Evolutionary conservation across 2,888 invertebrate genomes (phyloP).

Genomic region (Cephus pulcher): DNA sequence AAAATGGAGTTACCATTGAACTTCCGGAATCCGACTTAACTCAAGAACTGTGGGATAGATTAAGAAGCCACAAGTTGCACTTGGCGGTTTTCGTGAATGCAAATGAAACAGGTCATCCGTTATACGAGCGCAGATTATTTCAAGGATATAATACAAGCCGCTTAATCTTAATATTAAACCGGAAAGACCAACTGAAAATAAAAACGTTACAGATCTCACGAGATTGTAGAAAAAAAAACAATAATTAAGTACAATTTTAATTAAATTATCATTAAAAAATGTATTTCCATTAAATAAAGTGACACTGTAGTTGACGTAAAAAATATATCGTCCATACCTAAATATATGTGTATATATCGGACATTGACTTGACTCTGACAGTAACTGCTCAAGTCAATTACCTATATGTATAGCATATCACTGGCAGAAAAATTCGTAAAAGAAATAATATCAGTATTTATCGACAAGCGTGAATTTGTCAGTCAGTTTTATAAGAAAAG

Average conservation of each 20-base stretch:
- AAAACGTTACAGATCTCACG: background rate
- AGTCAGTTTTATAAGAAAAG: background rate
- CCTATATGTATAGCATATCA: too few relatives aligned
- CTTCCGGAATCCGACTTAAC: background rate
- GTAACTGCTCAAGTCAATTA: too few relatives aligned
- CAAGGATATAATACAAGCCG: background rate
- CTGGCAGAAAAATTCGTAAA: too few relatives aligned
- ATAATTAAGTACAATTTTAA: background rate
- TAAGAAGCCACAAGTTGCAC: background rate
- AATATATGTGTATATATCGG: too few relatives aligned
- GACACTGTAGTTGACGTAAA: background rate
- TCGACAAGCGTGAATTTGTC: background rate
- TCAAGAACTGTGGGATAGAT: background rate
- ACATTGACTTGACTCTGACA: too few relatives aligned
- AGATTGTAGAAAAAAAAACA: background rate
- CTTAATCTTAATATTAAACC: background rate
- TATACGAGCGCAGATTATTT: background rate
- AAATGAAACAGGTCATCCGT: background rate
- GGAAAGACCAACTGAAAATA: background rate
- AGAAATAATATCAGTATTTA: background rate
- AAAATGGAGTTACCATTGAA: background rate
- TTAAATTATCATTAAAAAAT: background rate
- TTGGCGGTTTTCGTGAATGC: background rate
- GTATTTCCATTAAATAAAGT: background rate
- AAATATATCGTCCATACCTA: too few relatives aligned